Evolutionary conservation across 2,797 vertebrate species (phyloP).

Genomic region (Arctocebus calabarensis): DNA sequence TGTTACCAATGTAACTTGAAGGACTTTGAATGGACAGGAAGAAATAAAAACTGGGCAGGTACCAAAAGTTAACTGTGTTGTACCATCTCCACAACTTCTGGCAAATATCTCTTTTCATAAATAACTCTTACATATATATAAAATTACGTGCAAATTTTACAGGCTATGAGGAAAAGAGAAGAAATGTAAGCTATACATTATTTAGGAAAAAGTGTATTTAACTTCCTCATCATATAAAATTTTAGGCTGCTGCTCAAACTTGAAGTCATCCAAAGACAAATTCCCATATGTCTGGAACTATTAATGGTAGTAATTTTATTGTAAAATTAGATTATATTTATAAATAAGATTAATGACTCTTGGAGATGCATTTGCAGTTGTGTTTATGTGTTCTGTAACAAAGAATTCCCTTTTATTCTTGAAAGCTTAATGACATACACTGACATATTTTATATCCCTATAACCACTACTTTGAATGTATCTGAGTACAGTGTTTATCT

Average conservation of each 20-base stretch:
- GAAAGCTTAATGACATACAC: neutral
- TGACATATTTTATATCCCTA: neutral
- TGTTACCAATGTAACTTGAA: neutral
- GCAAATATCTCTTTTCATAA: neutral
- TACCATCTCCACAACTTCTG: neutral
- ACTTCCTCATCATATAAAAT: neutral
- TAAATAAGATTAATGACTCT: neutral
- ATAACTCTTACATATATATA: neutral
- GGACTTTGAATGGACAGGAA: neutral
- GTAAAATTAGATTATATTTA: neutral
- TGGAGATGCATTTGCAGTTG: neutral
- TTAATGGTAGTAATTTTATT: neutral
- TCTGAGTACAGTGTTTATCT: neutral
- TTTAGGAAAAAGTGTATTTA: constrained; percentile 19
- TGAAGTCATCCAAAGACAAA: constrained; percentile 1
- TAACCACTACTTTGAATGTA: neutral
- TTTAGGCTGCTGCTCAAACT: neutral
- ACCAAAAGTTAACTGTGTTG: neutral
- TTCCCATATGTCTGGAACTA: neutral
- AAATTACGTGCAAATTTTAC: neutral
- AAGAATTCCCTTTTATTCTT: neutral
- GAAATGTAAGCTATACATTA: neutral
- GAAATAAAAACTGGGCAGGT: neutral
- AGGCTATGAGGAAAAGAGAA: neutral
- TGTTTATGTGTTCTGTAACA: neutral